phyloP scores from a whole-genome alignment of 2,888 invertebrate genomes.

The Drosophila hamatofila region DNA sequence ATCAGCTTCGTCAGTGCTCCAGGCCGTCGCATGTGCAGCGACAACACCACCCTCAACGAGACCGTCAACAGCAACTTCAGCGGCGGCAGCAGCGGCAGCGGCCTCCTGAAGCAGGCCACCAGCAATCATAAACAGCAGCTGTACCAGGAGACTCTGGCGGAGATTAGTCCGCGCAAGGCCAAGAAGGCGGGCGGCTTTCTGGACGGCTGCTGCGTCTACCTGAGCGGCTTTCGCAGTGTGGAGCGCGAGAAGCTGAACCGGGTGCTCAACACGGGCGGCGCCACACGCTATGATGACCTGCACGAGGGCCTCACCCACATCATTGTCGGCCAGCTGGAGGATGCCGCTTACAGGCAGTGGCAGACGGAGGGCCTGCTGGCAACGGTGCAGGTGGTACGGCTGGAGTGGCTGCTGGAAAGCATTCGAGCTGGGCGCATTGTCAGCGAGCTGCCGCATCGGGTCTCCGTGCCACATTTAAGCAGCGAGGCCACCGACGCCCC shows the following conservation, averaged over 20 bases:
- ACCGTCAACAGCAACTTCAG: conserved; percentile 48
- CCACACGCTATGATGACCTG: conserved; percentile 91
- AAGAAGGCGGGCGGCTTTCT: conserved; percentile 92
- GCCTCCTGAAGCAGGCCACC: conserved; percentile 60
- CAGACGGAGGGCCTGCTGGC: conserved; percentile 71
- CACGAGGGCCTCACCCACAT: conserved; percentile 93
- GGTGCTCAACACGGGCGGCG: conserved; percentile 92
- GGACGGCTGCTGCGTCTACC: conserved; percentile 93
- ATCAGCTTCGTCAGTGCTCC: conserved; percentile 70
- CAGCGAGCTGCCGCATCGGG: conserved; percentile 84
- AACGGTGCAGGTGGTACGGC: conserved; percentile 86
- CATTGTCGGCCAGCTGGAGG: conserved; percentile 88
- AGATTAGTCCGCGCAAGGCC: conserved; percentile 88
- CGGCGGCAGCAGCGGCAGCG: conserved; percentile 16
- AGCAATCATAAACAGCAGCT: conserved; percentile 9
- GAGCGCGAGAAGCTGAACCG: conserved; percentile 89
- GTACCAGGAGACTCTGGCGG: conserved; percentile 67
- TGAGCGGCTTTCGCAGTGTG: conserved; percentile 88
- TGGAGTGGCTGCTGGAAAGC: conserved; percentile 92
- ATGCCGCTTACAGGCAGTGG: conserved; percentile 85
- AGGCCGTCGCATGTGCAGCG: conserved; percentile 65
- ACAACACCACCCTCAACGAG: conserved; percentile 69
- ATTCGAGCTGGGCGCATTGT: conserved; percentile 87
- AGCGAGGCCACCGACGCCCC: conserved; percentile 84
- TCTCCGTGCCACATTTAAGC: conserved; percentile 70